phyloP scores from a whole-genome alignment of 2,888 invertebrate species.

The Pyrrhia umbra region DNA sequence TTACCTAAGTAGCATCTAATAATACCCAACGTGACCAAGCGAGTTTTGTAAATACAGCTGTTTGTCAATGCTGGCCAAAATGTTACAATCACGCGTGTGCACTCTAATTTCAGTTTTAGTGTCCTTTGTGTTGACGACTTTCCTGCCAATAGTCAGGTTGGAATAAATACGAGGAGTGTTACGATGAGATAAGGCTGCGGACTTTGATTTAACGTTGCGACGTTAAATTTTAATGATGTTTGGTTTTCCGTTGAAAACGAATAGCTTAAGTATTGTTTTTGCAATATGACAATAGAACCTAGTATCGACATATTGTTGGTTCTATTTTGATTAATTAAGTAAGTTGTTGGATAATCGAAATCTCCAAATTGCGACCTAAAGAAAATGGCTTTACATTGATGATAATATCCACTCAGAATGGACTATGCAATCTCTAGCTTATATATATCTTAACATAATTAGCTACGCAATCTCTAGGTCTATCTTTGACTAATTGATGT shows the following conservation, averaged over 20 bases:
- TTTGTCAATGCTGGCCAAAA: slow-evolving; percentile 39
- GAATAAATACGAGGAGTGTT: neutral
- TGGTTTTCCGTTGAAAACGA: neutral
- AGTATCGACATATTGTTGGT: too few species aligned
- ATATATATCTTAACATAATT: too few species aligned
- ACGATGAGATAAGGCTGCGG: neutral
- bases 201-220: neutral
- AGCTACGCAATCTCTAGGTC: too few species aligned
- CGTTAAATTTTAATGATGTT: too few species aligned
- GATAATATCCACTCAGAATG: too few species aligned
- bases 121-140: slow-evolving; percentile 11
- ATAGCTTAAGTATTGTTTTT: neutral
- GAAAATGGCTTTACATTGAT: too few species aligned
- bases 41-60: slow-evolving; percentile 46
- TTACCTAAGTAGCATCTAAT: slow-evolving; percentile 65
- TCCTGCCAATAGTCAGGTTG: neutral
- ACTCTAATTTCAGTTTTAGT: slow-evolving; percentile 17
- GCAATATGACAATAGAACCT: neutral
- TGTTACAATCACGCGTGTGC: slow-evolving; percentile 4
- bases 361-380: too few species aligned
- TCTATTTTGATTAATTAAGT: too few species aligned
- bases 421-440: too few species aligned
- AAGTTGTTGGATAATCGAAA: too few species aligned
- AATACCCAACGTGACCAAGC: slow-evolving; percentile 66
- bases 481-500: too few species aligned